Evolutionary conservation across 2,797 vertebrate species (phyloP).

Genomic region (Macroramphosus scolopax): DNA sequence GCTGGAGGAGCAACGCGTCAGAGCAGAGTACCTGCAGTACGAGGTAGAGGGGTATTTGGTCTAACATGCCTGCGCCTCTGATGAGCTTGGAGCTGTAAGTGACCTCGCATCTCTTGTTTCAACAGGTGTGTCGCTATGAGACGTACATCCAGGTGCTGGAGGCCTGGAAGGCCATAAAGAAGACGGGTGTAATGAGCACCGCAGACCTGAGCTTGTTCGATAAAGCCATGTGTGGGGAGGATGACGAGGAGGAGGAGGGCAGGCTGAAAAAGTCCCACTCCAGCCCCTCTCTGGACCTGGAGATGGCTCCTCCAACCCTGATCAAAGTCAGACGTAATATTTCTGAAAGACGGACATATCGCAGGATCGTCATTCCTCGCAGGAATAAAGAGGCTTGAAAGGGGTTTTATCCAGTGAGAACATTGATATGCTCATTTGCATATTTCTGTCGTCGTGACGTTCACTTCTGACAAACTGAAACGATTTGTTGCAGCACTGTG

Average conservation of each 20-base stretch:
- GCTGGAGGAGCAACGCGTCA: slow-evolving; percentile 82
- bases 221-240: slow-evolving; percentile 58
- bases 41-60: slow-evolving; percentile 73
- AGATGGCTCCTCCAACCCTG: slow-evolving; percentile 48
- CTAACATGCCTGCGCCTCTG: no score
- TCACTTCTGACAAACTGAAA: neutral
- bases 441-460: neutral
- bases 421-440: neutral
- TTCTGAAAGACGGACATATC: slow-evolving; percentile 86
- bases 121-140: slow-evolving; percentile 86
- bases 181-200: neutral
- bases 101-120: slow-evolving; percentile 15
- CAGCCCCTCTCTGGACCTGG: slow-evolving; percentile 86
- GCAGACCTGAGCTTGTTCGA: slow-evolving; percentile 77
- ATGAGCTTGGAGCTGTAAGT: no score
- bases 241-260: slow-evolving; percentile 45
- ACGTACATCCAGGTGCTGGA: slow-evolving; percentile 80
- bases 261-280: slow-evolving; percentile 86
- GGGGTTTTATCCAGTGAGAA: neutral
- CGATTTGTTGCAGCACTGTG: slow-evolving; percentile 5
- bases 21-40: slow-evolving; percentile 84
- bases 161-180: slow-evolving; percentile 63
- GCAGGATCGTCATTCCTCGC: slow-evolving; percentile 80
- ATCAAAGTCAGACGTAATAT: slow-evolving; percentile 83
- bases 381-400: slow-evolving; percentile 80